A percentile compares a stretch with the other conserved stretches of the same genome.
phyloP scores from a whole-genome alignment of 2,888 invertebrate genomes.

The Anorthoa munda region DNA sequence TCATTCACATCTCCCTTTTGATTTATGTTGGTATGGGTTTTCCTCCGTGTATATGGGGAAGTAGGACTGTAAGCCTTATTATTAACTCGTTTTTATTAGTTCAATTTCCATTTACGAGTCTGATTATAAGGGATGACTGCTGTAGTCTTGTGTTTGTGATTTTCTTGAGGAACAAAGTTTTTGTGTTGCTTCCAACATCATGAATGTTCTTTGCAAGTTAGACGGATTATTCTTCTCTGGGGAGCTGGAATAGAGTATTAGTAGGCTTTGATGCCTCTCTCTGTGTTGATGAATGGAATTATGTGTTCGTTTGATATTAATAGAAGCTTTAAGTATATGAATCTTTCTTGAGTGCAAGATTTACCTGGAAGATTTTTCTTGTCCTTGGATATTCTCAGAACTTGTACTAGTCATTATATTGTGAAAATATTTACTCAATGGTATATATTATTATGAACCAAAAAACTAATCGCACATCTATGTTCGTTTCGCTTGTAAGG shows the following conservation, averaged over 20 bases:
- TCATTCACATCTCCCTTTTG: conserved; percentile 65
- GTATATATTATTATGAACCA: no score
- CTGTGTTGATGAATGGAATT: conserved; percentile 17
- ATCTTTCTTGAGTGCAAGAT: no score
- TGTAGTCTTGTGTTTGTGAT: conserved; percentile 60
- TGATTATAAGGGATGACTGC: conserved; percentile 64
- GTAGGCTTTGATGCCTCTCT: conserved; percentile 16
- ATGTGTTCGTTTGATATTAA: not conserved
- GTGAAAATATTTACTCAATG: no score
- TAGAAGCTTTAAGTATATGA: no score
- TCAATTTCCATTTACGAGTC: conserved; percentile 68
- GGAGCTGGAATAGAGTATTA: conserved; percentile 9
- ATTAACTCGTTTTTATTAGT: conserved; percentile 71
- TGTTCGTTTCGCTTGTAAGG: no score
- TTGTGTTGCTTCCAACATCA: conserved; percentile 26
- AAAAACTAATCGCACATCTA: no score
- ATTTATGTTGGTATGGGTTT: conserved; percentile 71
- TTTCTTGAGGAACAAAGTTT: conserved; percentile 51
- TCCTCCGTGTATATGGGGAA: conserved; percentile 43
- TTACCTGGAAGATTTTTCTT: no score
- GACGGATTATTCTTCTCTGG: conserved; percentile 12
- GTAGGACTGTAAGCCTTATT: conserved; percentile 64
- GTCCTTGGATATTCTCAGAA: no score
- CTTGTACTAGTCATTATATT: no score
- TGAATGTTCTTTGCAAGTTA: conserved; percentile 29